Percentiles rank a stretch among this genome's conserved stretches.
Conservation (phyloP, 2,113 vertebrate species). For the Ifrita kowaldi region DNA sequence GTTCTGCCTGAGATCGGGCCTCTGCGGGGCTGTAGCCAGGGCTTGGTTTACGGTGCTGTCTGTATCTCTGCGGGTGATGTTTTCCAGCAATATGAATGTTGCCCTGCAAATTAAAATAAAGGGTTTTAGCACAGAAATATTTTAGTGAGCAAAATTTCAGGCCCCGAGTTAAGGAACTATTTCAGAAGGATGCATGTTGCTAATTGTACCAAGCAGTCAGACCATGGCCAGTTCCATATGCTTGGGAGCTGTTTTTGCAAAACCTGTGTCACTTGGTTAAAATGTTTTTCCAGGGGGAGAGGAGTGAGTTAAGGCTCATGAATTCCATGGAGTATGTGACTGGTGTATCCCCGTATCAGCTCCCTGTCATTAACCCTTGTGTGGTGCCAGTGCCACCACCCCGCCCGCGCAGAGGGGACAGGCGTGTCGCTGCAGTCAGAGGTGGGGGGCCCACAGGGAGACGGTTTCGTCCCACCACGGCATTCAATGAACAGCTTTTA, state of each 20-base stretch:
- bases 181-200: neutral
- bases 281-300: slow-evolving; percentile 73
- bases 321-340: slow-evolving; percentile 45
- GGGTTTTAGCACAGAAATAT: neutral
- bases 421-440: neutral
- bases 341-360: slow-evolving; percentile 72
- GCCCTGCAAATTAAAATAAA: neutral
- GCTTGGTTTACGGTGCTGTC: neutral
- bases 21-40: neutral
- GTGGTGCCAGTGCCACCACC: slow-evolving; percentile 77
- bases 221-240: fast-evolving
- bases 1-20: neutral
- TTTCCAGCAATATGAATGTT: neutral
- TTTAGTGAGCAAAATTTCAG: neutral
- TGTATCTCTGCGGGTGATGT: neutral
- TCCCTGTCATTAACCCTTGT: slow-evolving; percentile 77
- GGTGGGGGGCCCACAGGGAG: slow-evolving; percentile 62
- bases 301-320: slow-evolving; percentile 49
- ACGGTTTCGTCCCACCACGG: slow-evolving; percentile 73
- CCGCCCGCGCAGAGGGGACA: slow-evolving; percentile 46
- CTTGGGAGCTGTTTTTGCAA: neutral
- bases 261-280: neutral
- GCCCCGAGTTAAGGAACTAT: neutral
- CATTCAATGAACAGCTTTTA: slow-evolving; percentile 63
- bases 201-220: neutral